These are phyloP conservation scores for Heliconius himera DNA, from an alignment of 1,140 invertebrate genomes.

Conservation along the genomic window DNA sequence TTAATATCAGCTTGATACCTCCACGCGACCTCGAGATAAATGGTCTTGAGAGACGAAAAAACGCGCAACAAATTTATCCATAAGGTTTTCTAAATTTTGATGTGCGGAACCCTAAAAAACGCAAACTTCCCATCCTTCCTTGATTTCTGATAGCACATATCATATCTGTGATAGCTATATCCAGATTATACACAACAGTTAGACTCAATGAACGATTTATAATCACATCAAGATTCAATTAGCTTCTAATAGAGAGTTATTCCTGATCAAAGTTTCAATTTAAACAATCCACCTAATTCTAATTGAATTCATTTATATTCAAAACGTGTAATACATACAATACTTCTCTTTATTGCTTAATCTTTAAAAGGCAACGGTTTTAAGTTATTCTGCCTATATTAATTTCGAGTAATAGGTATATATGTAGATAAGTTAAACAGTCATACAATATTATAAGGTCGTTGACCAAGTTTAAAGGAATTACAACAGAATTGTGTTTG, in stretches of 20 bases:
- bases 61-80: no score
- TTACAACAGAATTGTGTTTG: not conserved
- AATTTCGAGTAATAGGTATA: slow-evolving; percentile 31
- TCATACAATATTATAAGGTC: slow-evolving; percentile 35
- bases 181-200: not conserved
- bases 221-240: not conserved
- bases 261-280: not conserved
- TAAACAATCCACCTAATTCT: slow-evolving; percentile 9
- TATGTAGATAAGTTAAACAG: slow-evolving; percentile 21
- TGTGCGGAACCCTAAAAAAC: not conserved
- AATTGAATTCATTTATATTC: slow-evolving; percentile 40
- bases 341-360: slow-evolving; percentile 36
- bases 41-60: no score
- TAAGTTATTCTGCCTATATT: slow-evolving; percentile 24
- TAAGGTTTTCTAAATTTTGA: no score
- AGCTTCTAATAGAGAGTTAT: not conserved
- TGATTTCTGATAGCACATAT: not conserved
- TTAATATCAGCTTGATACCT: no score
- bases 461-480: slow-evolving; percentile 26
- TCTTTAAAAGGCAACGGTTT: slow-evolving; percentile 41
- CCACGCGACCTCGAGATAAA: no score
- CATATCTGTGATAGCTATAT: not conserved
- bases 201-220: not conserved
- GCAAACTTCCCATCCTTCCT: not conserved
- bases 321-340: slow-evolving; percentile 32